Evolutionary conservation across 2,113 vertebrate species (phyloP).

Genomic region (Dicrurus megarhynchus): DNA sequence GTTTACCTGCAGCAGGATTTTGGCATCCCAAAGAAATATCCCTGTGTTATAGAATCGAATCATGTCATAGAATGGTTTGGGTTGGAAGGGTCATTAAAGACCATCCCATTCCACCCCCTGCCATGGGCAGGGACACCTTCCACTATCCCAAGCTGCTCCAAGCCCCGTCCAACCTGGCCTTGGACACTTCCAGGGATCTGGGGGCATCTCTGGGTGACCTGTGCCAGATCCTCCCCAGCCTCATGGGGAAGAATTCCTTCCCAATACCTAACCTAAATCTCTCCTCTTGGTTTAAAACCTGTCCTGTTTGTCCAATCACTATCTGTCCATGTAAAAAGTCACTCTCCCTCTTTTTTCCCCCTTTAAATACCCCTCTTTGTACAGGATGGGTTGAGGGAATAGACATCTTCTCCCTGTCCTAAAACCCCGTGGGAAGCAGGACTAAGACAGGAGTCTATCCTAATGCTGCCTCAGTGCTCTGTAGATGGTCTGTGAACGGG

Average conservation of each 20-base stretch:
- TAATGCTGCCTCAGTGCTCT: neutral
- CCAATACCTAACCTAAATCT: neutral
- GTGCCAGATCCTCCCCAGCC: accelerated
- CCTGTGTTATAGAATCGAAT: neutral
- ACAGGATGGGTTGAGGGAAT: neutral
- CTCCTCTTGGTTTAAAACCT: neutral
- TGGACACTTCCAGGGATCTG: neutral
- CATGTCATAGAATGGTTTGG: neutral
- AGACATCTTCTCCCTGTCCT: neutral
- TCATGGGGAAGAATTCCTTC: neutral
- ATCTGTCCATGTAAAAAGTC: neutral
- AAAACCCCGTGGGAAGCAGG: neutral
- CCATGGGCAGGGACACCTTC: neutral
- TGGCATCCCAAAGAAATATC: neutral
- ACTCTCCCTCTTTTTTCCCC: neutral
- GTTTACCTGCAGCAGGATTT: neutral
- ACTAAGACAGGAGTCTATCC: neutral
- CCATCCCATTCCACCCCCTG: accelerated
- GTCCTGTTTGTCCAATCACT: neutral
- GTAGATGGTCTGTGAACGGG: no score
- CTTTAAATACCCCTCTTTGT: neutral
- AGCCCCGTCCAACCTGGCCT: accelerated
- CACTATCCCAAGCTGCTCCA: neutral
- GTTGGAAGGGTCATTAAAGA: neutral
- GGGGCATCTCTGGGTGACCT: neutral